Conservation (phyloP, 2,888 invertebrate genomes). For the Clivina fossor region DNA sequence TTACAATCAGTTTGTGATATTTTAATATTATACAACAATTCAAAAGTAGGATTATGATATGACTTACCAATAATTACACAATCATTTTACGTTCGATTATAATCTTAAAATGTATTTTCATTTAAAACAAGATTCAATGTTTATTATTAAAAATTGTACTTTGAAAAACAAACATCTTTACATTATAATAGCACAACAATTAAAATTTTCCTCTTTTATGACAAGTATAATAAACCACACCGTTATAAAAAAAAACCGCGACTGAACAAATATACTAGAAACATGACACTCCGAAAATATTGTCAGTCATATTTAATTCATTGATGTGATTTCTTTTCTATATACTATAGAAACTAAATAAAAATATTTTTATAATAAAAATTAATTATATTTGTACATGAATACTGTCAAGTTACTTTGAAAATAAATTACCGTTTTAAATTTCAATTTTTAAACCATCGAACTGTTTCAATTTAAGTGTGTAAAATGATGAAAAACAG, state of each 20-base stretch:
- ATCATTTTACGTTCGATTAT: no score
- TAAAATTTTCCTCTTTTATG: conserved; percentile 23
- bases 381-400: conserved; percentile 36
- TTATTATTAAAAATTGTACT: no score
- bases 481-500: conserved; percentile 1
- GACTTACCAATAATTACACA: no score
- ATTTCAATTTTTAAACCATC: conserved; percentile 15
- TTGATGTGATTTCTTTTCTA: background rate
- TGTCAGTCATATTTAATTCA: conserved; percentile 30
- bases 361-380: conserved; percentile 28
- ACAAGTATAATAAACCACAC: conserved; percentile 8
- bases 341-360: conserved; percentile 20
- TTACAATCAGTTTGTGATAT: background rate
- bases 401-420: conserved; percentile 36
- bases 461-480: background rate
- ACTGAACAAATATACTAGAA: conserved; percentile 18
- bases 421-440: conserved; percentile 26
- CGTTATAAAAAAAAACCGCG: conserved; percentile 13
- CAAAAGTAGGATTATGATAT: no score
- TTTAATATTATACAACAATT: no score
- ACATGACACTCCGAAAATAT: conserved; percentile 22
- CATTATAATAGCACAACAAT: no score
- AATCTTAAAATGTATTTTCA: no score
- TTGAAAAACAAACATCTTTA: no score
- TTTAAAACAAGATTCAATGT: no score